phyloP scores from a whole-genome alignment of 2,888 invertebrate species.

The Caradrina kadenii region DNA sequence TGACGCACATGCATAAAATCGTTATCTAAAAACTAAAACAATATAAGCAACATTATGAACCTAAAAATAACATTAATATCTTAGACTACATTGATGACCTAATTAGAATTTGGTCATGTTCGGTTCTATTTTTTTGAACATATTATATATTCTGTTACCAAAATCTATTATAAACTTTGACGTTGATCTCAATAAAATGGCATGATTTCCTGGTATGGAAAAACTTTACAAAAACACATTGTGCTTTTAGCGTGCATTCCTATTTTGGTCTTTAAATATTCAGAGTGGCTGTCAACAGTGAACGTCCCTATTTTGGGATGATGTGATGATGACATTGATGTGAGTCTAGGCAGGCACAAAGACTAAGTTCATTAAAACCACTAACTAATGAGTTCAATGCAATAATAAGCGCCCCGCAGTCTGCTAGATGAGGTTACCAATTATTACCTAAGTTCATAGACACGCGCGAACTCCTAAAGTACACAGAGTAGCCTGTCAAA shows the following conservation, averaged over 20 bases:
- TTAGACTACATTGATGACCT: neutral
- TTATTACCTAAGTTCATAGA: constrained; percentile 61
- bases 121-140: no score
- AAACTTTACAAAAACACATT: neutral
- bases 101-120: neutral
- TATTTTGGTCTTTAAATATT: neutral
- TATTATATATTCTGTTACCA: neutral
- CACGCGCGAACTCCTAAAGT: constrained; percentile 59
- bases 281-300: neutral
- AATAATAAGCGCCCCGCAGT: constrained; percentile 75
- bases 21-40: no score
- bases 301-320: no score
- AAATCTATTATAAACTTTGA: neutral
- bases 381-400: constrained; percentile 47
- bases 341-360: neutral
- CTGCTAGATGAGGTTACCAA: constrained; percentile 66
- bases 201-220: neutral
- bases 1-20: no score
- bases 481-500: constrained; percentile 51
- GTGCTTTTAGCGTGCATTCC: neutral
- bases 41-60: no score
- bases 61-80: no score
- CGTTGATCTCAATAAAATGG: neutral
- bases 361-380: constrained; percentile 19
- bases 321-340: neutral